Evolutionary conservation across 2,113 vertebrate genomes (phyloP).

Genomic region (Azemiops feae): DNA sequence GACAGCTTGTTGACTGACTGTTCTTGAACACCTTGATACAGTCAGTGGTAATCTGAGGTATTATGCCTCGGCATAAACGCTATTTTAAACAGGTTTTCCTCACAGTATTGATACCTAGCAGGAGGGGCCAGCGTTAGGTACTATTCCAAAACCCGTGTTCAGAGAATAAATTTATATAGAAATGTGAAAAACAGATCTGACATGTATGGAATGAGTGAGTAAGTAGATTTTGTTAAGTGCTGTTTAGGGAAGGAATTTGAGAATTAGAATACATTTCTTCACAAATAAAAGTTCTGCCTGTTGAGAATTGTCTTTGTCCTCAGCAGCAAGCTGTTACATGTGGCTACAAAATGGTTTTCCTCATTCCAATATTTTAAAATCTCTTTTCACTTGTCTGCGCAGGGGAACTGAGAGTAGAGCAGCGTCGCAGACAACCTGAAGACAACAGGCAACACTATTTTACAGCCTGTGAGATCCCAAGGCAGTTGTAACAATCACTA

Average conservation of each 20-base stretch:
- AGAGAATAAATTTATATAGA: constrained; percentile 26
- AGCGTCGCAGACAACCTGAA: not conserved
- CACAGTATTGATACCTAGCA: not conserved
- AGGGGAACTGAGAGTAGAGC: not conserved
- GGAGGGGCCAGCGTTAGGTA: not conserved
- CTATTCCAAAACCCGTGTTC: constrained; percentile 28
- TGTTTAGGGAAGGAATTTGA: constrained; percentile 36
- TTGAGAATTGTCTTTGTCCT: constrained; percentile 47
- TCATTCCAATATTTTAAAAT: constrained; percentile 11
- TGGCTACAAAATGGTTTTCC: constrained; percentile 30
- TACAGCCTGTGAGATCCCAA: not conserved
- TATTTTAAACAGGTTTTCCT: constrained; percentile 1
- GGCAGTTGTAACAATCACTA: not conserved
- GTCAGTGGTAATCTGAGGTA: constrained; percentile 1
- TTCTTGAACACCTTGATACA: not conserved
- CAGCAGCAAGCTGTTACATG: constrained; percentile 25
- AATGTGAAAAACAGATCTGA: constrained; percentile 36
- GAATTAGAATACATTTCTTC: constrained; percentile 45
- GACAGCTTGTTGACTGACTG: constrained; percentile 6
- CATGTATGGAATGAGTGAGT: not conserved
- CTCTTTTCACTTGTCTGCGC: not conserved
- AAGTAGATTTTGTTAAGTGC: constrained; percentile 52
- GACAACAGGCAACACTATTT: not conserved
- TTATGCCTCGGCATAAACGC: not conserved
- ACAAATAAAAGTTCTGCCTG: constrained; percentile 54